Conservation (phyloP, 1,140 invertebrate species). For the Frieseomelitta varia region DNA sequence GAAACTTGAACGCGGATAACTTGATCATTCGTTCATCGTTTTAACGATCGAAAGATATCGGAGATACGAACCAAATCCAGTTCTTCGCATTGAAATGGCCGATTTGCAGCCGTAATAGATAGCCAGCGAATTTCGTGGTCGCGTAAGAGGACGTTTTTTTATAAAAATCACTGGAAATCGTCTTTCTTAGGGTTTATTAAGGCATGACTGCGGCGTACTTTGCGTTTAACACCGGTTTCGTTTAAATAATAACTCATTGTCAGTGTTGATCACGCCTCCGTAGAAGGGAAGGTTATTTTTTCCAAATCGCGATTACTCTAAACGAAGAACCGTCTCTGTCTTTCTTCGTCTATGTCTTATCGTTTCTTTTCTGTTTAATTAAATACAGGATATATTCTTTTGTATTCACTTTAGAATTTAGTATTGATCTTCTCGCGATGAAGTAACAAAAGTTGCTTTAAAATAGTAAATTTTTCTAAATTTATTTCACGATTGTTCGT, state of each 20-base stretch:
- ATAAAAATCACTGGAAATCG: background rate
- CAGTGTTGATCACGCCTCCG: conserved; percentile 21
- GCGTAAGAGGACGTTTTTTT: background rate
- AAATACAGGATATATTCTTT: no score
- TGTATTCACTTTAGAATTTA: no score
- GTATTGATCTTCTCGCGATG: no score
- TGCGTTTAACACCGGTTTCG: conserved; percentile 17
- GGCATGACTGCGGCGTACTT: conserved; percentile 20
- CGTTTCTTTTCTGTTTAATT: no score
- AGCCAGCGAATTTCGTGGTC: background rate
- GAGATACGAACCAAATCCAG: background rate
- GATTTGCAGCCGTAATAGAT: background rate
- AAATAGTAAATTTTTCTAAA: no score
- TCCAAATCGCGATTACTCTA: no score
- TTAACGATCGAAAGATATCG: background rate
- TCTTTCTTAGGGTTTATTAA: conserved; percentile 18
- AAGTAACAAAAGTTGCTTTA: no score
- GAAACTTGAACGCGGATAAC: no score
- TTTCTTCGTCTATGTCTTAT: no score
- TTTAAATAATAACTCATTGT: conserved; percentile 40
- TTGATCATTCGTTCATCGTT: background rate
- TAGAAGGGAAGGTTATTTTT: background rate
- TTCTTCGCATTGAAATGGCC: background rate
- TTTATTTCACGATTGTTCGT: no score
- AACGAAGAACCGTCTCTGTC: no score